Base-by-base conservation (phyloP, 2,113 vertebrate genomes). In the Choloepus hoffmanni region DNA sequence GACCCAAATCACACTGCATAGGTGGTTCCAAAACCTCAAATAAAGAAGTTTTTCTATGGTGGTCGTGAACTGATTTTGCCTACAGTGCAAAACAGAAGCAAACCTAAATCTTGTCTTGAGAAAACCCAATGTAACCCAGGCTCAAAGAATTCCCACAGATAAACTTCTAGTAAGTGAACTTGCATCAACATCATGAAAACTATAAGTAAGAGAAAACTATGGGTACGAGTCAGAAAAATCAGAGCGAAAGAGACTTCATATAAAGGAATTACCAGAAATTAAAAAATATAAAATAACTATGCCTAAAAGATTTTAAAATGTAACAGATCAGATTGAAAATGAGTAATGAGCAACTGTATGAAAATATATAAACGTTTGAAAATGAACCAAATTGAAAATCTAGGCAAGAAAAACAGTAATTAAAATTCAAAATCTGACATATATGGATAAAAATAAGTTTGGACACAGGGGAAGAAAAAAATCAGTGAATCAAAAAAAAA, bases 181-280 rank as follows among this genome's bases (percentile, higher is more conserved):
- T 11, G 8, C 10, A 48, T 26, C 30, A 3, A n/a, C n/a, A 55
- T 55, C 5, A 2, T 21, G 30, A 53, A 33, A n/a, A 5, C 0
- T 19, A 23, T 1, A 13, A 79, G 77, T 10, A 78, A 24, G 36
- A 15, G 50, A 33, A 21, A 0, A 1, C 4, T 3, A 19, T 55
- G 9, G 1, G 1, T 13, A 7, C 18, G 4, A 3, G 19, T 24
- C 7, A 19, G 26, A 28, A 53, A 1, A 36, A 24, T 26, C 33
- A 2, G 21, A 26, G n/a, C 53, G n/a, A 16, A 7, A 15, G 50
- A 7, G 24, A 26, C 10, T 12, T 63, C 5, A 62, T 26, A 14
- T 26, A 36, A 2, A 48, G 67, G 53, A n/a, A 8, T 36, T 36
- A 26, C 36, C 26, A 21, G 48, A 68, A 70, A 60, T 36, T 36